Evolutionary conservation across 2,888 invertebrate genomes (phyloP).

Genomic region (Drosophila gaucha): DNA sequence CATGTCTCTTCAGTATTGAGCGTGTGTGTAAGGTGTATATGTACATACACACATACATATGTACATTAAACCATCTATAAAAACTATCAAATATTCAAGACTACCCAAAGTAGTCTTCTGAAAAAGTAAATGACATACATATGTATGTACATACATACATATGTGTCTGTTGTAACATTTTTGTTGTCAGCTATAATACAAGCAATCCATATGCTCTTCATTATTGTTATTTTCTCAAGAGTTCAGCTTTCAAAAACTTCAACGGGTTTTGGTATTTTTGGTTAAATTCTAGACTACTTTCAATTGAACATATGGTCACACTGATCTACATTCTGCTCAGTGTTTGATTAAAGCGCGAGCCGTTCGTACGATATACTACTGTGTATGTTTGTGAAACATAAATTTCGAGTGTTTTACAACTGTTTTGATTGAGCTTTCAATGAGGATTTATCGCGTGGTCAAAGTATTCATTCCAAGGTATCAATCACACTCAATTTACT

Average conservation of each 20-base stretch:
- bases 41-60: too few relatives aligned
- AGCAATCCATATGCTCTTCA: not conserved
- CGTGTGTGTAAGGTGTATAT: too few relatives aligned
- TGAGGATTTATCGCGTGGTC: conserved; percentile 32
- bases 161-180: too few relatives aligned
- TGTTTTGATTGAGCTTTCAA: conserved; percentile 26
- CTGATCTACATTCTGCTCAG: conserved; percentile 6
- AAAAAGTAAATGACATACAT: too few relatives aligned
- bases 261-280: conserved; percentile 11
- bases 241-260: not conserved
- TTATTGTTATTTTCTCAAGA: too few relatives aligned
- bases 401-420: conserved; percentile 6
- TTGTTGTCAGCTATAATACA: not conserved
- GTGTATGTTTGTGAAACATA: conserved; percentile 2
- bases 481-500: conserved; percentile 9
- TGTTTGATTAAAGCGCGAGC: conserved; percentile 28
- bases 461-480: conserved; percentile 36
- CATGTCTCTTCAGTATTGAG: conserved; percentile 11
- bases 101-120: too few relatives aligned
- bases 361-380: not conserved
- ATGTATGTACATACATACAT: not conserved
- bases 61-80: too few relatives aligned
- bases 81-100: too few relatives aligned
- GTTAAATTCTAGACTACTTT: not conserved
- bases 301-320: conserved; percentile 17